Evolutionary conservation across 2,113 vertebrate species (phyloP), one percentile per base, ranked within the genome.

Genomic region (Vulpes lagopus): DNA sequence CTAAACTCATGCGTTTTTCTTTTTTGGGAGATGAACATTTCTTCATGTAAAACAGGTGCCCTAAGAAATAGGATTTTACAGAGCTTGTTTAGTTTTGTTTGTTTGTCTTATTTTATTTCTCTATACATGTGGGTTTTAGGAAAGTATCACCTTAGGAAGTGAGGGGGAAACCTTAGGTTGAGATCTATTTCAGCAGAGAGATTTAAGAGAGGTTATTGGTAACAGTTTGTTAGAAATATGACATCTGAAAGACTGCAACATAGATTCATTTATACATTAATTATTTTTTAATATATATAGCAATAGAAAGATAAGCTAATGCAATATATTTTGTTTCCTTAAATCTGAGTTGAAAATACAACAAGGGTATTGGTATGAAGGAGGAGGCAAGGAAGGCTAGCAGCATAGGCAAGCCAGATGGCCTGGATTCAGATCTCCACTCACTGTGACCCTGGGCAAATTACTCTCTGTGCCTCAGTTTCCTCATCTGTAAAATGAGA

Each of bases 221-320:
- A 85, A 60, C 51, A 86, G 49, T 20, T 95, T 89, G 22, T 95
- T 76, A 96, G 76, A 85, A 84, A 95, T 83, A 78, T 83, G 57
- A 73, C 8, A 69, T 89, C 25, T 57, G 64, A 95, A 93, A 96
- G 25, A 43, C 8, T 91, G 27, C 19, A 71, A 17, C 49, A 15
- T 74, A 94, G 43, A 73, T 89, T 71, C 76, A 51, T 73, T 91
- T 89, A 73, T 43, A 55, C 17, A 69, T 76, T 64, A 62, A 60
- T 93, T 92, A 64, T 83, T 76, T 76, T 83, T 87, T 57, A 81
- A 49, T n/a, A 20, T 67, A 79, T 32, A 8, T 64, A 71, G 8
- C 17, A 43, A 81, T 25, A 23, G n/a, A 85, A 96, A 91, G 51
- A 55, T 49, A 59, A 95, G 22, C 25, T 62, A 81, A 79, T 91